Evolutionary conservation across 2,888 invertebrate genomes (phyloP), one percentile per base, ranked within the genome.

Genomic region (Odontocerum albicorne): DNA sequence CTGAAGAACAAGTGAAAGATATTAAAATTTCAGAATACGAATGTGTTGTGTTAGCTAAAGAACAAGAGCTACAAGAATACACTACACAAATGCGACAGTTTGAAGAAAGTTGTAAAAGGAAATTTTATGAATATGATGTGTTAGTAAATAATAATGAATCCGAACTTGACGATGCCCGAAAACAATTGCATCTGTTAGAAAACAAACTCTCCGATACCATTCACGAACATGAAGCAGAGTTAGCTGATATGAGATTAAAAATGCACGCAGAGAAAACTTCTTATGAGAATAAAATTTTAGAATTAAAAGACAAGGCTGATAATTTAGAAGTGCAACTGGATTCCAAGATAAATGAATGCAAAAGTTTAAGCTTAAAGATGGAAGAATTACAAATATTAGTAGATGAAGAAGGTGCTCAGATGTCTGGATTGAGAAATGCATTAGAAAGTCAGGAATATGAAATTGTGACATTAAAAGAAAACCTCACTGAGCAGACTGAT

Each of bases 371-470:
- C 63, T 72, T 71, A 62, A 73, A 74, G 63, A 73, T 85, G 31
- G 66, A 70, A 4, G 82, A 86, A 58, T 72, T 85, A 42, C 74
- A 79, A 55, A 69, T 69, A 19, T 64, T 77, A 12, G 68, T 81
- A 42, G 77, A 80, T 62, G 82, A 83, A 61, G 77, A 84, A 63
- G 71, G 78, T 6, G 72, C 68, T 27, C 83, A 80, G 65, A 63
- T 81, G n/a, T 64, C 67, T 0, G 84, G 86, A 65, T 69, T 85
- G 64, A 80, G 84, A 65, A 66, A 72, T 1, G 83, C 82, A 0
- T 72, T 90, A 44, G 85, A 86, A 65, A 81, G 77, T 44, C 89
- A 89, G 67, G 86, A 87, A 64, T 69, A 85, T 50, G 88, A 88
- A 70, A 87, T 90, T 62, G 86, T 88, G 4, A 82, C 85, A 4